Conservation (phyloP, 2,888 invertebrate species). For the Neoitamus cyanurus region DNA sequence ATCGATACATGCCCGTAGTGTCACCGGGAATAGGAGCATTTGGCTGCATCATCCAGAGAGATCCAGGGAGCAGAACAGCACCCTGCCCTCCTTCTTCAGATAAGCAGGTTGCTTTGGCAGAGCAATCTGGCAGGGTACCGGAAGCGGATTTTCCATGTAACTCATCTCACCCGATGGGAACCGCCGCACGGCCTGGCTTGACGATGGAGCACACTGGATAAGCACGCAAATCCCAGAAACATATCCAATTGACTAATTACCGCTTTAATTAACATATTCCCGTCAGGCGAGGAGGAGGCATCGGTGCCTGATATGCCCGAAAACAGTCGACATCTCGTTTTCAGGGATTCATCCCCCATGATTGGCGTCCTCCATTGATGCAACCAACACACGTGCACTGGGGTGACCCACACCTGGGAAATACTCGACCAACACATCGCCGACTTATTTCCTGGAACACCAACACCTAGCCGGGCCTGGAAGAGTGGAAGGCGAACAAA, state of each 20-base stretch:
- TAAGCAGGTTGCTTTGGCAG: neutral
- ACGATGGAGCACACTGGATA: constrained; percentile 31
- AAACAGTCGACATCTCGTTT: constrained; percentile 40
- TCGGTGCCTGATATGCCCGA: constrained; percentile 26
- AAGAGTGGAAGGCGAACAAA: constrained; percentile 46
- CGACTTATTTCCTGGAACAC: constrained; percentile 48
- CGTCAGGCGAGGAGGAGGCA: constrained; percentile 37
- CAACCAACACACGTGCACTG: constrained; percentile 47
- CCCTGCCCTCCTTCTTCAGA: neutral
- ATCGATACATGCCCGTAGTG: neutral
- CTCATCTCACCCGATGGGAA: neutral
- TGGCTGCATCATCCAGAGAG: neutral
- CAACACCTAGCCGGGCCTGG: constrained; percentile 52
- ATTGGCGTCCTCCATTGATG: constrained; percentile 66
- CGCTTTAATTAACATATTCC: constrained; percentile 54
- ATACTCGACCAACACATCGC: neutral
- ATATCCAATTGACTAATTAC: constrained; percentile 54
- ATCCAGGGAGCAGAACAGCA: neutral
- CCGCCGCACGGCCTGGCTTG: neutral
- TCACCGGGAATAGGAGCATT: neutral
- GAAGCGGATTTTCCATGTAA: constrained; percentile 15
- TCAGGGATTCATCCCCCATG: constrained; percentile 49
- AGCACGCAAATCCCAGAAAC: constrained; percentile 50
- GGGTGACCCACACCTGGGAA: neutral
- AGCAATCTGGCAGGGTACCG: neutral